Conservation (phyloP, 2,797 vertebrate genomes). For the Vireo griseus region DNA sequence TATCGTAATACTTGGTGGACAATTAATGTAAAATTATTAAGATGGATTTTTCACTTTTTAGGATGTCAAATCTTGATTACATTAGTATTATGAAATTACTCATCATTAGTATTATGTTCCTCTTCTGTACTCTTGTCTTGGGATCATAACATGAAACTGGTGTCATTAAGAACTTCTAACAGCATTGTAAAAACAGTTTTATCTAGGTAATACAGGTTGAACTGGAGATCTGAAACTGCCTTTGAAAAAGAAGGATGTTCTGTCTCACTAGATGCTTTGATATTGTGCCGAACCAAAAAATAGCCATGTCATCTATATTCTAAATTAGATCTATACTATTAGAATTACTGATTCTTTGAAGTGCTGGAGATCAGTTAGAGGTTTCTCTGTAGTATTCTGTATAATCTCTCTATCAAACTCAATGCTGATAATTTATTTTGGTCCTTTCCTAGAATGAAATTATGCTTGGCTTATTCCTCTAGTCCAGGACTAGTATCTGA, state of each 20-base stretch:
- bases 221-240: not conserved
- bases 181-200: not conserved
- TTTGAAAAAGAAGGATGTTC: not conserved
- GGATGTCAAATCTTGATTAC: not conserved
- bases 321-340: not conserved
- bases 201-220: not conserved
- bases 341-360: not conserved
- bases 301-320: fast-evolving
- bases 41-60: not conserved
- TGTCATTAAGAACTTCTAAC: not conserved
- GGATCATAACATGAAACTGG: not conserved
- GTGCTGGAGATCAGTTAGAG: not conserved
- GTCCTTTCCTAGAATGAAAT: slow-evolving; percentile 74
- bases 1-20: not conserved
- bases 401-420: not conserved
- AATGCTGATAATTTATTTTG: not conserved
- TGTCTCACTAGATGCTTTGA: not conserved
- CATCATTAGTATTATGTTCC: not conserved
- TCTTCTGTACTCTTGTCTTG: not conserved
- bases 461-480: slow-evolving; percentile 81
- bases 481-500: slow-evolving; percentile 82
- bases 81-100: not conserved
- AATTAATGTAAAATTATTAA: not conserved
- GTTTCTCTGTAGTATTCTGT: not conserved
- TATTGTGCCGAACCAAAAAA: not conserved